Evolutionary conservation across 2,113 vertebrate genomes (phyloP), one percentile per base, ranked within the genome.

Genomic region (Anarrhichthys ocellatus): DNA sequence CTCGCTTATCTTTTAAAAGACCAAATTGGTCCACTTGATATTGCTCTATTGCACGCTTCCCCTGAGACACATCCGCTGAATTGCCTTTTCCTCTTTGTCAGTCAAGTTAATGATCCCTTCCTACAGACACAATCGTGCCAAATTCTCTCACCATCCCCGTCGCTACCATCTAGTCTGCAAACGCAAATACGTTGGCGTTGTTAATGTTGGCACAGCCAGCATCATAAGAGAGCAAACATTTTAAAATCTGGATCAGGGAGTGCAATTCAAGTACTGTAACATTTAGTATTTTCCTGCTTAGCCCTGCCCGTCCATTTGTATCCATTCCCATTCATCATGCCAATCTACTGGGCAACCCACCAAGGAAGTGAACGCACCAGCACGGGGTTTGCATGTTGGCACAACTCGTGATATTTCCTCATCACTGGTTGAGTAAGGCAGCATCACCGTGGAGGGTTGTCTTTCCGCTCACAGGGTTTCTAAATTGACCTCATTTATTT

Each of bases 401-500:
- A 62, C n/a, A 3, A 20, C 17, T 48, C 54, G 20, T 59, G 46
- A 73, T 73, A 65, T 65, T 48, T 63, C 32, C 40, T 50, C 34
- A 22, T 29, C 59, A 32, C 13, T 71, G 50, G 27, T 66, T 75
- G 10, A 50, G 70, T 38, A 66, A 27, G 50, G 75, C 69, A 24
- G 67, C 48, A 42, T 27, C 61, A 34, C 9, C 63, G 18, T 22
- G 65, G 48, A 44, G 42, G 59, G 52, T 32, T 76, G 54, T 82
- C 50, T 52, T 10, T 15, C 63, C 2, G 0, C 15, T 66, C 29
- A 9, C 34, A 56, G 27, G 17, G 9, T 27, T 36, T 76, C 17
- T 13, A 29, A 29, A n/a, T n/a, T n/a, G n/a, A n/a, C n/a, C n/a
- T n/a, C n/a, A 50, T 86, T 50, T 73, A 59, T 73, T 27, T 59